These are phyloP conservation scores for Delphinus delphis DNA, from an alignment of 2,113 vertebrate species.

Conservation along the genomic window DNA sequence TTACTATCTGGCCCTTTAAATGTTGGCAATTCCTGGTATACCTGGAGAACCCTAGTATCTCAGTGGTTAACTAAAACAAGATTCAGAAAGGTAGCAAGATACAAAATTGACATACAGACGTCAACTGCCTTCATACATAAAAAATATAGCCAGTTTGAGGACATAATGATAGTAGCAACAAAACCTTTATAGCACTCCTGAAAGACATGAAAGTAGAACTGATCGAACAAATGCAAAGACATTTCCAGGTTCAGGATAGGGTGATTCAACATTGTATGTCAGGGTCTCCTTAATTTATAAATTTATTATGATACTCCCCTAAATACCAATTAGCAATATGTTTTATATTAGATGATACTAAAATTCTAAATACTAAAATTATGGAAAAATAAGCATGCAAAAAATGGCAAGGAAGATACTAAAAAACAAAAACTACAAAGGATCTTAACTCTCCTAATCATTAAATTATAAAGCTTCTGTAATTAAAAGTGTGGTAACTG, in stretches of 20 bases:
- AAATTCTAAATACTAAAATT: slow-evolving; percentile 3
- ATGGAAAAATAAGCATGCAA: not conserved
- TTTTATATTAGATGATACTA: not conserved
- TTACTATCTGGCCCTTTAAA: not conserved
- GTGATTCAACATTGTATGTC: not conserved
- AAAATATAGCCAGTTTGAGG: not conserved
- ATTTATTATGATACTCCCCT: not conserved
- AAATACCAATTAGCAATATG: not conserved
- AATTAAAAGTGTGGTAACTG: not conserved
- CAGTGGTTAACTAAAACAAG: not conserved
- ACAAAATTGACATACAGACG: not conserved
- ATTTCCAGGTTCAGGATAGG: not conserved
- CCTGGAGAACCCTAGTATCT: not conserved
- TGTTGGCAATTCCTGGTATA: not conserved
- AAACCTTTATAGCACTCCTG: not conserved
- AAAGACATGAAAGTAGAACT: not conserved
- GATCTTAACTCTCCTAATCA: not conserved
- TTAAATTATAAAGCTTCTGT: not conserved
- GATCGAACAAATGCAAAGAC: not conserved
- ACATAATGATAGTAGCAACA: not conserved
- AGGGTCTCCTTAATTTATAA: not conserved
- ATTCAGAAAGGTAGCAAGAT: not conserved
- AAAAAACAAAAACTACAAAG: not conserved
- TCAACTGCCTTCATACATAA: not conserved
- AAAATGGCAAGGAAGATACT: slow-evolving; percentile 2